A percentile compares a stretch with the other conserved stretches of the same genome.
Evolutionary conservation across 2,113 vertebrate species (phyloP).

Genomic region (Beaufortia kweichowensis): DNA sequence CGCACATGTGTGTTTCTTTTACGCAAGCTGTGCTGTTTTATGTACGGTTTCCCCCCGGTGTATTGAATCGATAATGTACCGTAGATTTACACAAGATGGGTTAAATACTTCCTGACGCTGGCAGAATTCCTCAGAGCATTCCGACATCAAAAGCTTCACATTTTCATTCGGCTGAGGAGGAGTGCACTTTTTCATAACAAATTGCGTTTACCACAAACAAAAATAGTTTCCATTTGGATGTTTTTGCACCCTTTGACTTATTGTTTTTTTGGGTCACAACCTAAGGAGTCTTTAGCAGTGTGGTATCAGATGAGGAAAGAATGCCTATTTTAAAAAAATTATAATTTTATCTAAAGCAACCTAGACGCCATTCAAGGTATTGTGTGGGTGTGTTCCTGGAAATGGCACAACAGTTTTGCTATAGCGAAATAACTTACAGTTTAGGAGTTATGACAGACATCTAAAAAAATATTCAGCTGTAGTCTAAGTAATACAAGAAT

Average conservation of each 20-base stretch:
- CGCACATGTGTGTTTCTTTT: neutral
- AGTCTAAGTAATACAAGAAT: constrained; percentile 24
- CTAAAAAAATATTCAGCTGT: constrained; percentile 1
- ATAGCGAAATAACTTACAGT: too few relatives aligned
- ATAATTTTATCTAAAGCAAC: neutral
- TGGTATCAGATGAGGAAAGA: constrained; percentile 46
- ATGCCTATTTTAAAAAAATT: constrained; percentile 35
- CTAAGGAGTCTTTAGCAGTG: constrained; percentile 37
- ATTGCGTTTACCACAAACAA: constrained; percentile 46
- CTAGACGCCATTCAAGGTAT: neutral
- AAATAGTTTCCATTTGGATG: constrained; percentile 50
- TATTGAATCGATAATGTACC: constrained; percentile 21
- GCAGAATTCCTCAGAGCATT: constrained; percentile 9
- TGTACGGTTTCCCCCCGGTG: constrained; percentile 7
- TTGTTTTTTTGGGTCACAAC: constrained; percentile 31
- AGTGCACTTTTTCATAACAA: constrained; percentile 46
- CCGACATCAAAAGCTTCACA: constrained; percentile 8
- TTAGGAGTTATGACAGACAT: neutral
- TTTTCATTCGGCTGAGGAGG: constrained; percentile 13
- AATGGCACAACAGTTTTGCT: too few relatives aligned
- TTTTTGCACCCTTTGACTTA: constrained; percentile 43
- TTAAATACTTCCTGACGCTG: constrained; percentile 1
- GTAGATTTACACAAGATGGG: constrained; percentile 32
- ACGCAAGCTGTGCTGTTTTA: constrained; percentile 24
- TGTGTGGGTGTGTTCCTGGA: too few relatives aligned